Evolutionary conservation across 2,113 vertebrate species (phyloP).

Genomic region (Tragelaphus scriptus): DNA sequence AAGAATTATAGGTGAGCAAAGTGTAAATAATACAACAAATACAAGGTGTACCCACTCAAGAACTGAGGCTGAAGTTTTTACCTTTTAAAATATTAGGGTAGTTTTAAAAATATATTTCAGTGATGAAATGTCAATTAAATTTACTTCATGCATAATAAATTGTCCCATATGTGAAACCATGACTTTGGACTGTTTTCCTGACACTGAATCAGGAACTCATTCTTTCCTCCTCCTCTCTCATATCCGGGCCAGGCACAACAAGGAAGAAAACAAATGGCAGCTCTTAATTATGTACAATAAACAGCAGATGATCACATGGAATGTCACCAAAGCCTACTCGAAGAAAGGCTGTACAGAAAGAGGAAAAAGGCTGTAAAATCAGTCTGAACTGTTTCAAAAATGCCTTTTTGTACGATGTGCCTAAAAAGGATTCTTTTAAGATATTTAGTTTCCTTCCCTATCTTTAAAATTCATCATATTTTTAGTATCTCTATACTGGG

Average conservation of each 20-base stretch:
- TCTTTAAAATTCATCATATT: background rate
- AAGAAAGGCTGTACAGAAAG: background rate
- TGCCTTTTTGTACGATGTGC: background rate
- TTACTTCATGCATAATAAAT: background rate
- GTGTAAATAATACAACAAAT: constrained; percentile 2
- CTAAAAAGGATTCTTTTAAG: constrained; percentile 10
- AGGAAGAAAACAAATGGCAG: background rate
- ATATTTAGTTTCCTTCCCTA: background rate
- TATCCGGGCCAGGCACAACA: background rate
- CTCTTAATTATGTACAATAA: background rate
- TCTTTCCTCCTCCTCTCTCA: background rate
- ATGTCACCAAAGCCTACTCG: background rate
- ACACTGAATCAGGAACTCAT: background rate
- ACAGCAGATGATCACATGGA: background rate
- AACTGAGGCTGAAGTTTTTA: background rate
- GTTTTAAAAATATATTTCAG: background rate
- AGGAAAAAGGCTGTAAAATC: background rate
- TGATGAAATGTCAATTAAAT: background rate
- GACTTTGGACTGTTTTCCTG: background rate
- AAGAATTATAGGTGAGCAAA: background rate
- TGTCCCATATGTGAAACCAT: background rate
- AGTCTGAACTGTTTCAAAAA: constrained; percentile 30
- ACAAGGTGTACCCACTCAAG: background rate
- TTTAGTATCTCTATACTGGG: background rate
- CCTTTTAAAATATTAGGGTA: constrained; percentile 14